Evolutionary conservation across 2,888 invertebrate species (phyloP), one percentile per base, ranked within the genome.

Genomic region (Hirudinaria manillensis): DNA sequence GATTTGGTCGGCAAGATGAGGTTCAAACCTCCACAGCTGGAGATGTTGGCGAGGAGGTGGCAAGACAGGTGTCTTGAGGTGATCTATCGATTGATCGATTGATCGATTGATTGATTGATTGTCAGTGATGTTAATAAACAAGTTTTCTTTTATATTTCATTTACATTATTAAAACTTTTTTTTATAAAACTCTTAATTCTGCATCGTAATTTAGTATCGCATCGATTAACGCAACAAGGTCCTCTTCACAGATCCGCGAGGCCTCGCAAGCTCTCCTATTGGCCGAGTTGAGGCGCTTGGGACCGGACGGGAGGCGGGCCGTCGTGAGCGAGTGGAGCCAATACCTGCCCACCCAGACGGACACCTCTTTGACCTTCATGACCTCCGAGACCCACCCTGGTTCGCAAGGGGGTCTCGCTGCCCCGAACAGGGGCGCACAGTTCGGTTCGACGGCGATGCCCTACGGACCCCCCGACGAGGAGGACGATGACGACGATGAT

Each of bases 41-140:
- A 99, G 86, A 93, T 96, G 90, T 89, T 99, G 88, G 98, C 97
- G 0, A 90, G 96, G 27, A 89, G 96, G 78, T 99, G 99, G 99
- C 98, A 99, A 85, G 98, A 99, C 87, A 93, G 96, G 81, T 99
- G 98, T 85, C 89, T 98, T 6, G 98, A 99, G 88, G 94, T 95
- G 70, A 27, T 70, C 0, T 7, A 16, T 38, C 1, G 27, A 7
- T 76, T 21, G 21, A 34, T 56, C 24, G 72, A 4, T 71, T 3
- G 70, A 34, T n/a, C 10, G 24, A 34, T 56, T 71, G 72, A 29
- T 71, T 2, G 73, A 36, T 29, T n/a, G n/a, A 56, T 68, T 34
- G 34, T 68, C 29, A 61, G 7, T 61, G 24, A 61, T 61, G 24
- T 36, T 36, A 36, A 36, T 6, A 36, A 36, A 36, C 3, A 36